A percentile compares a stretch with the other conserved stretches of the same genome.
These are phyloP conservation scores for Batillaria attramentaria DNA, from an alignment of 1,140 invertebrate species.

Conservation along the genomic window DNA sequence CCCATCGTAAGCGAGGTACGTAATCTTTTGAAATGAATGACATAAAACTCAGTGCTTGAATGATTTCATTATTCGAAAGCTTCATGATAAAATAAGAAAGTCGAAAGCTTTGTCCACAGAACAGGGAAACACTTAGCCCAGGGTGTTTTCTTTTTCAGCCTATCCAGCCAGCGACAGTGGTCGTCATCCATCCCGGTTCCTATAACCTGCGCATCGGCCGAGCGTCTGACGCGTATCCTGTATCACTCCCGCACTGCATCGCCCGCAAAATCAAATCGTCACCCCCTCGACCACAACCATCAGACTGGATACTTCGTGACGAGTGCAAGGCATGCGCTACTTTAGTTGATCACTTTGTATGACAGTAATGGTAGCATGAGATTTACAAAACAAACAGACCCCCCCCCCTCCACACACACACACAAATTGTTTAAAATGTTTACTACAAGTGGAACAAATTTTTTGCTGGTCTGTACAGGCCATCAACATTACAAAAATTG, in stretches of 20 bases:
- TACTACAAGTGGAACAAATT: too few species aligned
- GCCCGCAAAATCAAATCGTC: conserved; percentile 77
- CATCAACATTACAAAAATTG: too few species aligned
- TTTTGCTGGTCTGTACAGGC: too few species aligned
- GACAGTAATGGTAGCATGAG: too few species aligned
- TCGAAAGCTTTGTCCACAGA: background rate
- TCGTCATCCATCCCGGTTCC: conserved; percentile 96
- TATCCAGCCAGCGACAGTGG: conserved; percentile 73
- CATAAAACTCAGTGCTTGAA: background rate
- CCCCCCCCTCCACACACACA: too few species aligned
- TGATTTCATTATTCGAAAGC: background rate
- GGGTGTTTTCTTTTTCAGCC: conserved; percentile 48
- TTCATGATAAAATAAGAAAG: too few species aligned
- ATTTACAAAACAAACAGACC: too few species aligned
- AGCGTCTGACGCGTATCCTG: conserved; percentile 90
- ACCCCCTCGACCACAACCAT: conserved; percentile 73
- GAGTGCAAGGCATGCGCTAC: conserved; percentile 58
- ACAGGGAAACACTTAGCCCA: background rate
- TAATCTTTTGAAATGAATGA: background rate
- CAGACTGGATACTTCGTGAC: conserved; percentile 72
- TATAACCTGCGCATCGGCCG: conserved; percentile 89
- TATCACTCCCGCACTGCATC: conserved; percentile 89
- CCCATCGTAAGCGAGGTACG: conserved; percentile 40
- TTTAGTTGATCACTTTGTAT: too few species aligned
- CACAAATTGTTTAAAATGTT: too few species aligned